phyloP scores from a whole-genome alignment of 2,797 vertebrate genomes.

The Eulemur mongoz region DNA sequence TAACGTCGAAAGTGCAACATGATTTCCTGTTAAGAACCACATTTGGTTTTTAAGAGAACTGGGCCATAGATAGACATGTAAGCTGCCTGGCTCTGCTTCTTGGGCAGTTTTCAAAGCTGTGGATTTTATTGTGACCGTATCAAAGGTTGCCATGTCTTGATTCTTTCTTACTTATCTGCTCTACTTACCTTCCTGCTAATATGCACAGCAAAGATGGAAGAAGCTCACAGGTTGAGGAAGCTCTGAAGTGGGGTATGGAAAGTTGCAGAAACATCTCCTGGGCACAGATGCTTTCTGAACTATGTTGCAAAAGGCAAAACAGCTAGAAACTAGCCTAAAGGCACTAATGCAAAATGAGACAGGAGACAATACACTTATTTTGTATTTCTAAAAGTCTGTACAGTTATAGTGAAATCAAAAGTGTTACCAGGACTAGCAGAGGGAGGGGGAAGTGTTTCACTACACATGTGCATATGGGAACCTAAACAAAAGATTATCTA shows the following conservation, averaged over 20 bases:
- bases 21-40: background rate
- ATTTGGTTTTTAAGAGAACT: conserved; percentile 5
- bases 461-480: background rate
- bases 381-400: conserved; percentile 1
- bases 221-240: background rate
- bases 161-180: background rate
- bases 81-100: background rate
- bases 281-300: background rate
- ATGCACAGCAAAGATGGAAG: background rate
- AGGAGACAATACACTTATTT: conserved; percentile 9
- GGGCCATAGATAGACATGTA: background rate
- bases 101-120: background rate
- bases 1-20: background rate
- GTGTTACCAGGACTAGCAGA: background rate
- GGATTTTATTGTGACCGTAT: background rate
- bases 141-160: background rate
- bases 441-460: background rate
- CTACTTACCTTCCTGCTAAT: background rate
- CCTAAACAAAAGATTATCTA: background rate
- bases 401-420: background rate
- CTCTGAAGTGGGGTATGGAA: background rate
- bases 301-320: background rate
- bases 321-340: background rate
- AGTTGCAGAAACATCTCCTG: background rate
- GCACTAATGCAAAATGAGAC: background rate